Conservation (phyloP, 1,140 invertebrate species). For the Thrips palmi region DNA sequence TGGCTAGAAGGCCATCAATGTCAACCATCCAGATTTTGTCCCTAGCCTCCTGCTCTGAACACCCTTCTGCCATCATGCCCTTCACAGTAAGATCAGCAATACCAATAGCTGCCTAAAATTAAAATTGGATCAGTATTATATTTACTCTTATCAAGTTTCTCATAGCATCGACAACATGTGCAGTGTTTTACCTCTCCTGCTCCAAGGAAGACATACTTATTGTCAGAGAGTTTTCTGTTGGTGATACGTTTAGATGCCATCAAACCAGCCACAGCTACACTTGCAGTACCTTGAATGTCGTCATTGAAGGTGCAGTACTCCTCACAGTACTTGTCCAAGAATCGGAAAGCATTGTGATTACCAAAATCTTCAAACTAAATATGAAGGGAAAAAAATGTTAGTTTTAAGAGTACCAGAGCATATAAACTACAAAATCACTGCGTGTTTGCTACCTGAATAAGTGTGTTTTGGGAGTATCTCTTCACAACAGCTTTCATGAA, state of each 20-base stretch:
- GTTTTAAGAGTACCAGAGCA: neutral
- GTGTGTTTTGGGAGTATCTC: conserved; percentile 74
- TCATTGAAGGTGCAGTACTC: conserved; percentile 92
- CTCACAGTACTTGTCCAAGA: conserved; percentile 72
- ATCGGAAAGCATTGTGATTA: conserved; percentile 79
- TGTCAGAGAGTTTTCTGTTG: conserved; percentile 51
- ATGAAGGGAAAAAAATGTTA: conserved; percentile 11
- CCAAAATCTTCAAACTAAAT: conserved; percentile 92
- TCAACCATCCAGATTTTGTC: conserved; percentile 80
- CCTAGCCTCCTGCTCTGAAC: conserved; percentile 51
- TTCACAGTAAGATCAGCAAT: conserved; percentile 72
- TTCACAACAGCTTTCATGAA: conserved; percentile 92
- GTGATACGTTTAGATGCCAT: conserved; percentile 66
- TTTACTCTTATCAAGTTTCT: neutral
- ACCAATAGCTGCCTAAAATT: conserved; percentile 57
- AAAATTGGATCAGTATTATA: conserved; percentile 1
- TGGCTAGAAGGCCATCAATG: conserved; percentile 61
- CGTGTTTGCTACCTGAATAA: conserved; percentile 52
- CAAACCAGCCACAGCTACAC: conserved; percentile 80
- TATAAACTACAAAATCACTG: too few species aligned
- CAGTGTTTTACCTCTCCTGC: conserved; percentile 54
- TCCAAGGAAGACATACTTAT: conserved; percentile 77
- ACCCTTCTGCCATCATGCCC: conserved; percentile 70
- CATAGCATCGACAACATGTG: neutral
- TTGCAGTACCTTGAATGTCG: conserved; percentile 91